Conservation (phyloP, 2,113 vertebrate species). For the Phaethornis superciliosus region DNA sequence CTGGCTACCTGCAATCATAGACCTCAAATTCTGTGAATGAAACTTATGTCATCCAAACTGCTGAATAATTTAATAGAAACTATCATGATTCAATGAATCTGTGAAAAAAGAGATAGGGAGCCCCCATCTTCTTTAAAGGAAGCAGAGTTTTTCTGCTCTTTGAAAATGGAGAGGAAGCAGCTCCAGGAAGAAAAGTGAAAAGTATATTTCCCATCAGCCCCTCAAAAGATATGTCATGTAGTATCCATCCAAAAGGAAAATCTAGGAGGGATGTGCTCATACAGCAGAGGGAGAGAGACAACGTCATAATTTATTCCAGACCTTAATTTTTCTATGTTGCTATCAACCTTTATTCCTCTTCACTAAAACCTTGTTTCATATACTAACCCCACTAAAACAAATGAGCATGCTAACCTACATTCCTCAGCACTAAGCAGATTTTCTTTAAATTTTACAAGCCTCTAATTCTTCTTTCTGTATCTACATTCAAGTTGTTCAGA, state of each 20-base stretch:
- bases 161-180: not conserved
- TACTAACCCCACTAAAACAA: not conserved
- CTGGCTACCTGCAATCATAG: not conserved
- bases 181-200: not conserved
- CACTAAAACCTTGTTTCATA: not conserved
- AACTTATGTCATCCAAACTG: not conserved
- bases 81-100: too few relatives aligned
- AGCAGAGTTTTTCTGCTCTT: not conserved
- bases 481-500: not conserved
- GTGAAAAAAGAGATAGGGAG: not conserved
- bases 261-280: not conserved
- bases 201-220: fast-evolving
- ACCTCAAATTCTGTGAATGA: not conserved
- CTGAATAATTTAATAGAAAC: not conserved
- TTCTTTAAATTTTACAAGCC: not conserved
- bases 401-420: not conserved
- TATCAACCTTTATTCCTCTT: not conserved
- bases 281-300: not conserved
- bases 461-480: not conserved
- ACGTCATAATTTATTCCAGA: not conserved
- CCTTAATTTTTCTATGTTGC: not conserved
- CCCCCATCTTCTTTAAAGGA: not conserved
- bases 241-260: not conserved
- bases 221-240: not conserved
- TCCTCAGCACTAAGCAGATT: not conserved